These are phyloP conservation scores for Drosophila gunungcola DNA, from an alignment of 1,140 invertebrate genomes.

Conservation along the genomic window DNA sequence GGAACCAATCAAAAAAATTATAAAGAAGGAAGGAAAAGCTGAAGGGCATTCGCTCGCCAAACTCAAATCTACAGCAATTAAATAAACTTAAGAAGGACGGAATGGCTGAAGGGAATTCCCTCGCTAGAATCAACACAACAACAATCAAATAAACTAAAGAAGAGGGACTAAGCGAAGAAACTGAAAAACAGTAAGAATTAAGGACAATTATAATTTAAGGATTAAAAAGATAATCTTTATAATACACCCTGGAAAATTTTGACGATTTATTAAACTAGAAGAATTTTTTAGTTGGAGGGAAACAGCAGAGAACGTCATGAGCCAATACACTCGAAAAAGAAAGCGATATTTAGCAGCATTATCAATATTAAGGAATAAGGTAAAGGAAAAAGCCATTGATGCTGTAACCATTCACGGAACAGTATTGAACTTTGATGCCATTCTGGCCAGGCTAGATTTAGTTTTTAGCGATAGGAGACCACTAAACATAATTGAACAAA, in stretches of 20 bases:
- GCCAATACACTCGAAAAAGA: neutral
- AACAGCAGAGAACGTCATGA: neutral
- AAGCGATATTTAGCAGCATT: neutral
- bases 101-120: conserved; percentile 1
- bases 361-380: neutral
- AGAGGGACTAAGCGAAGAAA: neutral
- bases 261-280: neutral
- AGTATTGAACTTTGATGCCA: too few species aligned
- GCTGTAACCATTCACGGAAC: too few species aligned
- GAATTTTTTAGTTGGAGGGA: neutral
- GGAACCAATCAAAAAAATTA: too few species aligned
- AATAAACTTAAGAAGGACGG: neutral
- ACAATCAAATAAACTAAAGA: conserved; percentile 1
- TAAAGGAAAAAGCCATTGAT: neutral
- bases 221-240: neutral
- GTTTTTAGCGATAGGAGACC: neutral
- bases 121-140: neutral
- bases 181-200: neutral
- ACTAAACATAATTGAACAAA: neutral
- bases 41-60: too few species aligned
- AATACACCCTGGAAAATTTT: neutral
- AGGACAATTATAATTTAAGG: neutral
- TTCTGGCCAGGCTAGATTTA: neutral
- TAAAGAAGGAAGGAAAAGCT: too few species aligned
- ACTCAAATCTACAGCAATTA: too few species aligned